Percentiles rank a stretch among this genome's conserved stretches.
phyloP scores from a whole-genome alignment of 2,888 invertebrate genomes.

The Platynereis dumerilii region DNA sequence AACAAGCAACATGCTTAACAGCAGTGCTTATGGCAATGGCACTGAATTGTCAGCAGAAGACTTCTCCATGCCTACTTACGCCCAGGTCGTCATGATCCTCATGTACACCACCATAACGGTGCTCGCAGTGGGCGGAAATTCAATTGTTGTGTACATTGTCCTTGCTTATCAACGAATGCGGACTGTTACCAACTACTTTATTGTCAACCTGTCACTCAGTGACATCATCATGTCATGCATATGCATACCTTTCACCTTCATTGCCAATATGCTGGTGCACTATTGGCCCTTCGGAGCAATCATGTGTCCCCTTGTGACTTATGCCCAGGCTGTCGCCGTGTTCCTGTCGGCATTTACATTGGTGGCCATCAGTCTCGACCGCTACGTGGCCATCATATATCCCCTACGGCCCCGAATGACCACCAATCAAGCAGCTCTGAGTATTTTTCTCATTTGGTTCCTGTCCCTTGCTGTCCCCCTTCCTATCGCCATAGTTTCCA shows the following conservation, averaged over 20 bases:
- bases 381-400: constrained; percentile 89
- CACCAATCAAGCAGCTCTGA: constrained; percentile 73
- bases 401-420: constrained; percentile 83
- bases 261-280: constrained; percentile 77
- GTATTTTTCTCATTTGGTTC: constrained; percentile 77
- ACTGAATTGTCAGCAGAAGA: background rate
- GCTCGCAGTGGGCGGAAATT: constrained; percentile 64
- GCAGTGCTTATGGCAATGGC: too few relatives aligned
- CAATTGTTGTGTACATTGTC: constrained; percentile 83
- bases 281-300: constrained; percentile 88
- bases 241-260: constrained; percentile 69
- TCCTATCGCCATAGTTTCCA: constrained; percentile 79
- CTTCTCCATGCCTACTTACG: constrained; percentile 42
- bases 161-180: constrained; percentile 78
- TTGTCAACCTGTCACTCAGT: constrained; percentile 62
- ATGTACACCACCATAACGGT: constrained; percentile 64
- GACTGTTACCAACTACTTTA: constrained; percentile 82
- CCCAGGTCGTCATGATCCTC: constrained; percentile 59
- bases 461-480: constrained; percentile 80
- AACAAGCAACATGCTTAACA: too few relatives aligned
- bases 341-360: constrained; percentile 86
- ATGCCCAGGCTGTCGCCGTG: constrained; percentile 71
- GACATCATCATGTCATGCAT: constrained; percentile 65
- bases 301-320: constrained; percentile 84
- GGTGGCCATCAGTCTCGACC: constrained; percentile 87